Conservation (phyloP, 1,140 invertebrate species). For the Samia ricini region DNA sequence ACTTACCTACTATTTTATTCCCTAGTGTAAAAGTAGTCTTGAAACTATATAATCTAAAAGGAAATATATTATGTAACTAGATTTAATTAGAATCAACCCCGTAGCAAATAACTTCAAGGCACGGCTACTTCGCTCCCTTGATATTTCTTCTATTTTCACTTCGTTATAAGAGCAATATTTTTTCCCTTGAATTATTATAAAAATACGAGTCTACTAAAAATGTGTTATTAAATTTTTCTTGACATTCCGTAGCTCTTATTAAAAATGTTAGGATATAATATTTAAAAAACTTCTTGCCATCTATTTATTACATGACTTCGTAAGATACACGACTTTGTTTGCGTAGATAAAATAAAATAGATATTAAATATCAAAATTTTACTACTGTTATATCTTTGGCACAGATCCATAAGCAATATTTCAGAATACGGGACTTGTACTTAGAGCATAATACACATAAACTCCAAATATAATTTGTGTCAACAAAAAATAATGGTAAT, state of each 20-base stretch:
- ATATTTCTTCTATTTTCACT: constrained; percentile 16
- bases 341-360: neutral
- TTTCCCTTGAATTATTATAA: neutral
- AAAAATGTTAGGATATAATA: neutral
- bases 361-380: neutral
- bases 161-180: neutral
- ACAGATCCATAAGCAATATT: neutral
- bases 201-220: neutral
- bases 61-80: constrained; percentile 47
- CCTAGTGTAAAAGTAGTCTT: neutral
- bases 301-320: neutral
- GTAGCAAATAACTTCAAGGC: constrained; percentile 10
- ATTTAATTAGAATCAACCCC: constrained; percentile 45
- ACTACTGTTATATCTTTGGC: neutral
- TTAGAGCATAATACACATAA: neutral
- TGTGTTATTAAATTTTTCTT: constrained; percentile 1
- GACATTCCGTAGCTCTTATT: neutral
- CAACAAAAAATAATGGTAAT: neutral
- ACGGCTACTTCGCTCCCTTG: constrained; percentile 5
- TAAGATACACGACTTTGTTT: neutral
- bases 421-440: neutral
- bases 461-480: neutral
- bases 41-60: constrained; percentile 33
- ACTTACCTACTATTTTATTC: neutral
- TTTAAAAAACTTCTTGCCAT: neutral